Percentiles rank a stretch among this genome's conserved stretches.
Evolutionary conservation across 2,113 vertebrate species (phyloP).

Genomic region (Rhinoptilus africanus): DNA sequence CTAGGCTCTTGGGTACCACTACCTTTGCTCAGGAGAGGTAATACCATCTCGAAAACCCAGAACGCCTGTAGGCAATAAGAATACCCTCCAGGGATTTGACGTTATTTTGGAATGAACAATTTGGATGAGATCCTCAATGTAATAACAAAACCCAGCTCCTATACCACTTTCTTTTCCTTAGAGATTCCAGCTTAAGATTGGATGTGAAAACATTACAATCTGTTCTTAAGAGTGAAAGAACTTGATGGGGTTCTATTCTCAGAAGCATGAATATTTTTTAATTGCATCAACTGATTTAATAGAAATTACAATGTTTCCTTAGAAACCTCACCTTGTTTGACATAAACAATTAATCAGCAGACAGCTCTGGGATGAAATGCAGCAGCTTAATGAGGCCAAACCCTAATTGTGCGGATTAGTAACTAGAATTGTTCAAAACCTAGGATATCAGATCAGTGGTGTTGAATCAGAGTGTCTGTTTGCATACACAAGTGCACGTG

Average conservation of each 20-base stretch:
- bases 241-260: not conserved
- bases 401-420: not conserved
- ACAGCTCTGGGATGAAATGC: not conserved
- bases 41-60: not conserved
- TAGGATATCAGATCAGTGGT: not conserved
- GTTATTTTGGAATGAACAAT: not conserved
- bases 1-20: not conserved
- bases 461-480: not conserved
- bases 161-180: not conserved
- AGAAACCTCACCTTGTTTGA: conserved; percentile 24
- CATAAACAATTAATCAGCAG: not conserved
- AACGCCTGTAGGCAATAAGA: not conserved
- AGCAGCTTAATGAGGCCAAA: not conserved
- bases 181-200: not conserved
- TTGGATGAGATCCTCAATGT: not conserved
- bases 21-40: not conserved
- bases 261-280: not conserved
- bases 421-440: not conserved
- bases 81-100: not conserved
- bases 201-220: not conserved
- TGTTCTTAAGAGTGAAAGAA: not conserved
- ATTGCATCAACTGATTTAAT: not conserved
- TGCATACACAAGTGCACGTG: not conserved
- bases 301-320: not conserved
- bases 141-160: not conserved